Base-by-base conservation (phyloP, 2,113 vertebrate species). In the Gasterosteus aculeatus region DNA sequence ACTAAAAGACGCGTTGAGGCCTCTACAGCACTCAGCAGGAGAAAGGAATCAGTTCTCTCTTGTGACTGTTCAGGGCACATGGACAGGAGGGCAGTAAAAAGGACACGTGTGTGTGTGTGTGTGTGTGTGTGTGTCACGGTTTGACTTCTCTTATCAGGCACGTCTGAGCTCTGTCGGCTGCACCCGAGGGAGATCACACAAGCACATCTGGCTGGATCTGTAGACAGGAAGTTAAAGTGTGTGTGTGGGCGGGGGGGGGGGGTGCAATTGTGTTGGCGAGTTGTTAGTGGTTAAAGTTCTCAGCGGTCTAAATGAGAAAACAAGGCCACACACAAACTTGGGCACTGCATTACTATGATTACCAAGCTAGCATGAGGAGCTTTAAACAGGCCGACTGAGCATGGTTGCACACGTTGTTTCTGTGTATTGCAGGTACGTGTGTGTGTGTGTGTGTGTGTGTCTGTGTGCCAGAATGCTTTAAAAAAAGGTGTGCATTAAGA, bases 61-160 rank as follows among this genome's bases (percentile, higher is more conserved):
- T 69, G 82, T 80, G 68, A 82, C 81, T 81, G 81, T 77, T 60
- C 42, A 77, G 86, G 85, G 46, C 88, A 88, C 81, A 66, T 64
- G 77, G 69, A 88, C 81, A 86, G 59, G 62, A 85, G 78, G 86
- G 86, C 94, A 94, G 87, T 93, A 92, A 91, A 86, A 64, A 83
- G 83, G 71, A 85, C 84, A 85, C 85, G 56, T 53, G 22, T 26
- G 22, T 26, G 22, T 26, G 35, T 59, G 44, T 66, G 47, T 60
- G 22, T 62, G 46, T 66, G 64, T 80, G 62, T 57, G 47, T 66
- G 22, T 77, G 80, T 84, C 66, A 70, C 59, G 46, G 74, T 80
- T 81, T 66, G 67, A 84, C 78, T 83, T 82, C 58, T 85, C 92
- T 89, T 85, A 93, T 95, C 93, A 96, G 96, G 95, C 95, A 96